phyloP scores from a whole-genome alignment of 1,140 invertebrate species.

The Lordiphosa mommai region DNA sequence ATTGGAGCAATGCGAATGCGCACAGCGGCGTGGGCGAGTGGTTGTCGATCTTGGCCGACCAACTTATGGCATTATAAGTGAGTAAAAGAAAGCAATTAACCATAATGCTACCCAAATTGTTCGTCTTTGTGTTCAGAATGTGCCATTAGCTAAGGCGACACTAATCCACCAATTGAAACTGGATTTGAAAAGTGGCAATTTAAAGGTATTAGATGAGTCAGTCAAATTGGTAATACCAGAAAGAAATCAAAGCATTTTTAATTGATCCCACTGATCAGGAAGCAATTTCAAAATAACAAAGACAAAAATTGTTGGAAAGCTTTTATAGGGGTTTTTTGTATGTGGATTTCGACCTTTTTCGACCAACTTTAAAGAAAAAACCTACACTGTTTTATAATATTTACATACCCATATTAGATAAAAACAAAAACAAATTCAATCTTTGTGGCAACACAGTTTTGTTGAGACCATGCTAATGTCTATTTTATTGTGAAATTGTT shows the following conservation, averaged over 20 bases:
- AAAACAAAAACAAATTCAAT: too few species aligned
- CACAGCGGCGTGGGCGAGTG: constrained; percentile 35
- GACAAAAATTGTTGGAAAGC: too few species aligned
- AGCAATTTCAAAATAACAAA: too few species aligned
- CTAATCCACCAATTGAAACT: constrained; percentile 57
- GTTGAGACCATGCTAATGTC: too few species aligned
- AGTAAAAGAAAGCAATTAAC: constrained; percentile 67
- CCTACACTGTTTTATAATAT: too few species aligned
- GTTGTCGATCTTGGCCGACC: constrained; percentile 7
- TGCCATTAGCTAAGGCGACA: constrained; percentile 72
- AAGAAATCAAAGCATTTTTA: too few species aligned
- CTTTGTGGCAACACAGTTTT: too few species aligned
- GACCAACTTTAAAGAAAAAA: too few species aligned
- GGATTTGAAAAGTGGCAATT: background rate
- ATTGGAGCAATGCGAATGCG: constrained; percentile 41
- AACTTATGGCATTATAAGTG: background rate
- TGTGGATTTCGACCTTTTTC: too few species aligned
- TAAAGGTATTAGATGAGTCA: background rate
- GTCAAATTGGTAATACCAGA: background rate
- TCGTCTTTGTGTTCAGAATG: constrained; percentile 22
- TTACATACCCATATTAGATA: too few species aligned
- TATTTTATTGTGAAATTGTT: too few species aligned
- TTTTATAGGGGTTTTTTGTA: background rate
- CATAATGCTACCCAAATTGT: constrained; percentile 27
- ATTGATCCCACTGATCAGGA: too few species aligned